Evolutionary conservation across 2,888 invertebrate species (phyloP), one percentile per base, ranked within the genome.

Genomic region (Shargacucullia verbasci): DNA sequence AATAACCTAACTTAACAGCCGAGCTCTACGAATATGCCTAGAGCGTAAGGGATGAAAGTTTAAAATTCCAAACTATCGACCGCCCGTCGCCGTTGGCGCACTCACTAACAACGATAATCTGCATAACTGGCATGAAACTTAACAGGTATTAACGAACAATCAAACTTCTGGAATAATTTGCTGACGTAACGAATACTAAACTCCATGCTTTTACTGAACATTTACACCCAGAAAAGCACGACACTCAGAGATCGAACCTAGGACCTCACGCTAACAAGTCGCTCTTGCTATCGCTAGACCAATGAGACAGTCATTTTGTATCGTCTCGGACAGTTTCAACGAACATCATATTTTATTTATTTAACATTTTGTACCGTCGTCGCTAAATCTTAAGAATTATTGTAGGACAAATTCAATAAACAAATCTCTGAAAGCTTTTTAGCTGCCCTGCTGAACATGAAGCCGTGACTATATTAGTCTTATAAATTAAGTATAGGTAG

Each of bases 91-190:
- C 0, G 27, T 14, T 15, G 39, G 34, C 4, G 39, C 14, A 44
- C 38, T 11, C 13, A 20, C 11, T 44, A 37, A 35, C 49, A 53
- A 62, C 38, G 43, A 14, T 20, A 43, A 25, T 61, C 27, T 46
- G 37, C 37, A 46, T 41, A 41, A 63, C 15, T n/a, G 15, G 40
- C 35, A 27, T 27, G 10, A 27, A n/a, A n/a, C n/a, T n/a, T 27
- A 54, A n/a, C 34, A 20, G 25, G 14, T 31, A 27, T 45, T 55
- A 46, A 55, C 56, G 45, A 60, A 45, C 64, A 55, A 63, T 55
- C 10, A 63, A 31, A 45, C 40, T 29, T 29, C 13, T 13, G 11
- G 25, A 43, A 25, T n/a, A 2, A 40, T n/a, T 25, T 7, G 25
- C 39, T n/a, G n/a, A n/a, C n/a, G n/a, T n/a, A n/a, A n/a, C n/a